Evolutionary conservation across 2,888 invertebrate genomes (phyloP), one percentile per base, ranked within the genome.

Genomic region (Sinodicranocentrus sp.): DNA sequence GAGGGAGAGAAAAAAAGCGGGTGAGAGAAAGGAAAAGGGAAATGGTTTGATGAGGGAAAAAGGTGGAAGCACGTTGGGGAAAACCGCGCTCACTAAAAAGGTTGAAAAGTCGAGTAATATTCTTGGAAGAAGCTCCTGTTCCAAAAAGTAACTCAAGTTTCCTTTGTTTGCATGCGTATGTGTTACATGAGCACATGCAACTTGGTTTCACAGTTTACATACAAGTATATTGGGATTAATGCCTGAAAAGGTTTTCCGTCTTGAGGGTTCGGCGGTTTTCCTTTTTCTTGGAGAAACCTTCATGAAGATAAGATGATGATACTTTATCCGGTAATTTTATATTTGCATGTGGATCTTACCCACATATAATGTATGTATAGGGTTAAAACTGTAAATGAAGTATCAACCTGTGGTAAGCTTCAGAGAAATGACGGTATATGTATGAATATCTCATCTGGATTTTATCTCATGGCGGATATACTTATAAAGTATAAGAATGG

Each of bases 251-350:
- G 13, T 13, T 39, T 39, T 39, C 39, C 39, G 39, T 39, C 39
- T 39, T 39, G 39, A 8, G 39, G 39, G 5, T 39, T 5, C n/a
- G 15, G 48, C 48, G 48, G 48, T 48, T 48, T 48, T n/a, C 48
- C 48, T 3, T n/a, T 48, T 48, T 48, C 48, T 48, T 48, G 48
- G 10, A 48, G 15, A 15, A 15, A 48, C 10, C 6, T 39, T 5
- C n/a, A 15, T 48, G n/a, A 2, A 48, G 44, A 73, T 61, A 72
- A 72, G 33, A 72, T 72, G 73, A 73, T 61, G 61, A 61, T 26
- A 48, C 48, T 61, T 63, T 73, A 61, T 63, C 25, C 57, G 33
- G 54, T 25, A 70, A 52, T 57, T 57, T 48, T 43, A 1, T 52
- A 13, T 54, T 17, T 52, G 25, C 48, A 26, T 52, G 13, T 19